A percentile compares a stretch with the other conserved stretches of the same genome.
These are phyloP conservation scores for Oxystoma pomonae DNA, from an alignment of 2,888 invertebrate species.

Conservation along the genomic window DNA sequence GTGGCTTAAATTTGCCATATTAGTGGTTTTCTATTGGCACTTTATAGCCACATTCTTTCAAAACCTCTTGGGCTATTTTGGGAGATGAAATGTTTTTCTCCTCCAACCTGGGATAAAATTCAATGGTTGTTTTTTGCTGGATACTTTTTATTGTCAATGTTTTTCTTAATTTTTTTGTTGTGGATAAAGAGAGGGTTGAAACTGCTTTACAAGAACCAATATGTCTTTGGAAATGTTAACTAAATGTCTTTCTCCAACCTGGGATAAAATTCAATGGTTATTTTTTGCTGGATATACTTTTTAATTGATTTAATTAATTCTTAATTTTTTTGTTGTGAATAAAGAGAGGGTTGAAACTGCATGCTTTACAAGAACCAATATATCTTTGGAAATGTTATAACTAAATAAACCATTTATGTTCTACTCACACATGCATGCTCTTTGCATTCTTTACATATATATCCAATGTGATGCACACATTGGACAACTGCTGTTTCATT, in stretches of 20 bases:
- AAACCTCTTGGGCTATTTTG: slow-evolving; percentile 74
- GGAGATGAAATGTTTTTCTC: slow-evolving; percentile 69
- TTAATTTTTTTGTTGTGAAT: slow-evolving; percentile 62
- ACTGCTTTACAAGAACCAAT: slow-evolving; percentile 83
- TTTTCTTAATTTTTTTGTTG: no score
- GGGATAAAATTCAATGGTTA: slow-evolving; percentile 89
- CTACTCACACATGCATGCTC: no score
- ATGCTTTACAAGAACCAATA: slow-evolving; percentile 78
- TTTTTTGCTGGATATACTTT: no score
- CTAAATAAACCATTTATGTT: no score
- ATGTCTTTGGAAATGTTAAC: slow-evolving; percentile 69
- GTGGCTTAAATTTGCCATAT: slow-evolving; percentile 70
- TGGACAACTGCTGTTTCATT: no score
- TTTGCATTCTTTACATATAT: no score
- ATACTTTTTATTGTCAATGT: no score
- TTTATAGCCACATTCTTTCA: slow-evolving; percentile 92
- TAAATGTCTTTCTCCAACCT: slow-evolving; percentile 93
- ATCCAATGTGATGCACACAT: no score
- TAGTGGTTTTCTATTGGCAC: slow-evolving; percentile 61
- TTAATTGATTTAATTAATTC: no score
- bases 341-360: slow-evolving; percentile 88
- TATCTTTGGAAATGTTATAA: slow-evolving; percentile 68
- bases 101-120: slow-evolving; percentile 91
- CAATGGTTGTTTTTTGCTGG: slow-evolving; percentile 79
- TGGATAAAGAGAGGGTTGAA: slow-evolving; percentile 82